Conservation (phyloP, 2,797 vertebrate genomes). For the Taeniopygia guttata region DNA sequence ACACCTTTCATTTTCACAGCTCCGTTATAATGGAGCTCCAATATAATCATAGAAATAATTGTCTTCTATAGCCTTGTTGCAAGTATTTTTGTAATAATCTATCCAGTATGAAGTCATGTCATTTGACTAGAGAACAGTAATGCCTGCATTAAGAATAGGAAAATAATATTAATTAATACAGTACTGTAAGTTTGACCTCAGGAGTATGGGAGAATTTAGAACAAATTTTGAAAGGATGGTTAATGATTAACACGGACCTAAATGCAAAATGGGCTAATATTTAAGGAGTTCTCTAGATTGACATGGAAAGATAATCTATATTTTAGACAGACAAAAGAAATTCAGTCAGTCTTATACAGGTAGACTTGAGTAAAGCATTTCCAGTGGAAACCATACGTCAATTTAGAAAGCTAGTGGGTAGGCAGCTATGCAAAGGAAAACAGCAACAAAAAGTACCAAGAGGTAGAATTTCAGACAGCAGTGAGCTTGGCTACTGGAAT, state of each 20-base stretch:
- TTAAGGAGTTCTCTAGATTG: background rate
- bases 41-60: background rate
- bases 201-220: background rate
- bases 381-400: background rate
- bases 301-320: background rate
- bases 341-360: background rate
- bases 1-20: conserved; percentile 10
- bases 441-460: background rate
- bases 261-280: background rate
- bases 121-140: conserved; percentile 46
- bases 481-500: background rate
- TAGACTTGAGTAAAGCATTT: background rate
- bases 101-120: background rate
- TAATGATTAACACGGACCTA: background rate
- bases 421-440: background rate
- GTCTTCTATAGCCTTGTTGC: background rate
- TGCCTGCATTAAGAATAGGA: background rate
- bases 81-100: background rate
- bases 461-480: background rate
- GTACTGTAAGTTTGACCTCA: background rate
- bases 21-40: conserved; percentile 35
- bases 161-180: background rate
- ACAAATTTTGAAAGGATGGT: background rate
- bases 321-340: background rate
- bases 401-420: background rate